Conservation (phyloP, 2,888 invertebrate species). For the Cerastis leucographa region DNA sequence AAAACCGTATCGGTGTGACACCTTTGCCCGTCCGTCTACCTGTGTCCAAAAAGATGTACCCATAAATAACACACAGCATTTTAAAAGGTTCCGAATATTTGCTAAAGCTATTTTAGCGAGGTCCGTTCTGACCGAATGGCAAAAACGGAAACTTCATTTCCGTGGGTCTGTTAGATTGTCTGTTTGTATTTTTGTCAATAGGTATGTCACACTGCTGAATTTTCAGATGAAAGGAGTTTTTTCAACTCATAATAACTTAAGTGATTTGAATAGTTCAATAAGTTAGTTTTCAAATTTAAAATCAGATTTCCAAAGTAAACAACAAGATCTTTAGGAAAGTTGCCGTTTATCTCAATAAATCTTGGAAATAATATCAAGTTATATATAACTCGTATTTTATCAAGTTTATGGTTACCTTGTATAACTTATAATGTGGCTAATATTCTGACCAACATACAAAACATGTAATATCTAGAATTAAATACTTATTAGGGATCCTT, state of each 20-base stretch:
- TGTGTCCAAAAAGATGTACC: slow-evolving; percentile 24
- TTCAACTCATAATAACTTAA: background rate
- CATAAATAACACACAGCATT: slow-evolving; percentile 14
- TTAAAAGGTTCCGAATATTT: slow-evolving; percentile 27
- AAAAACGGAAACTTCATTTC: slow-evolving; percentile 17
- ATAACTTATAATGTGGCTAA: background rate
- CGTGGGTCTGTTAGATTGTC: slow-evolving; percentile 4
- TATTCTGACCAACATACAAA: background rate
- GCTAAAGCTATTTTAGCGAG: slow-evolving; percentile 15
- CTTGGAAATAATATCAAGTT: background rate
- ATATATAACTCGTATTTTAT: background rate
- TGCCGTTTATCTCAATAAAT: background rate
- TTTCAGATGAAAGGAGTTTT: background rate
- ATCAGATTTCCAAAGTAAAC: background rate
- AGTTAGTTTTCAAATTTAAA: background rate
- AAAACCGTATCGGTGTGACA: background rate
- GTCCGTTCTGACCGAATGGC: background rate
- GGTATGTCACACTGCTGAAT: background rate
- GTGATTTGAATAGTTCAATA: background rate
- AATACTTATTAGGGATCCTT: background rate
- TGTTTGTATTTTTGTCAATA: background rate
- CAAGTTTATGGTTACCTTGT: too few relatives aligned
- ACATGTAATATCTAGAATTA: background rate
- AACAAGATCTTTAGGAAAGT: background rate
- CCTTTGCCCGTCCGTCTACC: slow-evolving; percentile 44